A percentile compares a stretch with the other conserved stretches of the same genome.
Conservation (phyloP, 2,888 invertebrate species). For the Portevinia maculata region DNA sequence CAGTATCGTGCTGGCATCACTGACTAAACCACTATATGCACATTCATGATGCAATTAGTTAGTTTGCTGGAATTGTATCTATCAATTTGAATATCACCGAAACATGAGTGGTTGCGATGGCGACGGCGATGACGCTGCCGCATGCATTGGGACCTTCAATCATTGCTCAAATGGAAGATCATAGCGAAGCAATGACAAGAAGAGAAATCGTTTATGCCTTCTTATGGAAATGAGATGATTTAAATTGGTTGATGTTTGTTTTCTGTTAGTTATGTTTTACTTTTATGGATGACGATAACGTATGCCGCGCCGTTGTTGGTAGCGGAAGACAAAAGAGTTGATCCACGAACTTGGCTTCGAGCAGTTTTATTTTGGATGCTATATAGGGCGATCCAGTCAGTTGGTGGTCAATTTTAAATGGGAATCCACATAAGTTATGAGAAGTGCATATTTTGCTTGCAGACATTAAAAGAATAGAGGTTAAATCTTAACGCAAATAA, state of each 20-base stretch:
- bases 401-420: too few relatives aligned
- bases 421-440: too few relatives aligned
- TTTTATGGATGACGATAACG: background rate
- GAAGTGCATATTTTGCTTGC: too few relatives aligned
- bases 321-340: constrained; percentile 39
- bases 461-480: too few relatives aligned
- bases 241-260: constrained; percentile 32
- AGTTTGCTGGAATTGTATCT: constrained; percentile 49
- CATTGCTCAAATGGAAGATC: constrained; percentile 26
- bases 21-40: constrained; percentile 17
- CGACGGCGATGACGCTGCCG: constrained; percentile 1
- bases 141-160: constrained; percentile 16
- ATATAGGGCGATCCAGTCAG: too few relatives aligned
- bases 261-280: background rate
- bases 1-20: constrained; percentile 5
- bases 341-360: constrained; percentile 9
- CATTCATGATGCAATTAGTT: constrained; percentile 67
- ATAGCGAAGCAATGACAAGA: constrained; percentile 42
- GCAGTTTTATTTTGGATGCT: background rate
- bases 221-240: constrained; percentile 41
- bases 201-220: constrained; percentile 51
- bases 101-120: constrained; percentile 53
- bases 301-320: background rate
- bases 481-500: too few relatives aligned
- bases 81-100: constrained; percentile 64